Evolutionary conservation across 2,113 vertebrate genomes (phyloP).

Genomic region (Cairina moschata): DNA sequence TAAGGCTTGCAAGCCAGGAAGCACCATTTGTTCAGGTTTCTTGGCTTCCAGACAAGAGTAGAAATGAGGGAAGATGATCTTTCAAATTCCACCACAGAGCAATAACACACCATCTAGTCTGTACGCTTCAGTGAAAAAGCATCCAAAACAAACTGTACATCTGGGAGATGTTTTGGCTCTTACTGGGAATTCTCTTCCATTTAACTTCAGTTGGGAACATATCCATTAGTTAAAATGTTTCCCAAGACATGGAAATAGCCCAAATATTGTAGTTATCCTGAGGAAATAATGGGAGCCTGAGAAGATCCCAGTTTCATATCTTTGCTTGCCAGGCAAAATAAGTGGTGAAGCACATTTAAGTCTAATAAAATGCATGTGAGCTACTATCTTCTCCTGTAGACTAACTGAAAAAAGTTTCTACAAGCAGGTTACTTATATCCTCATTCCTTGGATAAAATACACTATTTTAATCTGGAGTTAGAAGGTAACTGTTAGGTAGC

Average conservation of each 20-base stretch:
- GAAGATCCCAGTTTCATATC: background rate
- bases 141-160: conserved; percentile 36
- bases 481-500: background rate
- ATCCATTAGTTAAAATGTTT: conserved; percentile 51
- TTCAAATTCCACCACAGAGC: conserved; percentile 32
- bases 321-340: conserved; percentile 27
- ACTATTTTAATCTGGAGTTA: background rate
- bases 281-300: conserved; percentile 20
- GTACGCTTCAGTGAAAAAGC: background rate
- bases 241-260: conserved; percentile 56
- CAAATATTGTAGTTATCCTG: conserved; percentile 33
- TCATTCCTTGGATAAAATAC: background rate
- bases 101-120: background rate
- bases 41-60: conserved; percentile 31
- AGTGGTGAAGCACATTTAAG: conserved; percentile 15
- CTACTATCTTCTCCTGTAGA: background rate
- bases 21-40: conserved; percentile 26
- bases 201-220: conserved; percentile 53
- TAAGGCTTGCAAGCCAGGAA: background rate
- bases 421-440: background rate
- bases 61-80: conserved; percentile 33
- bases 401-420: background rate
- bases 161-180: conserved; percentile 52
- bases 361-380: background rate
- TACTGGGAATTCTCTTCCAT: conserved; percentile 34